These are phyloP conservation scores for Spatula versicolor DNA, from an alignment of 2,797 vertebrate genomes.

Conservation along the genomic window DNA sequence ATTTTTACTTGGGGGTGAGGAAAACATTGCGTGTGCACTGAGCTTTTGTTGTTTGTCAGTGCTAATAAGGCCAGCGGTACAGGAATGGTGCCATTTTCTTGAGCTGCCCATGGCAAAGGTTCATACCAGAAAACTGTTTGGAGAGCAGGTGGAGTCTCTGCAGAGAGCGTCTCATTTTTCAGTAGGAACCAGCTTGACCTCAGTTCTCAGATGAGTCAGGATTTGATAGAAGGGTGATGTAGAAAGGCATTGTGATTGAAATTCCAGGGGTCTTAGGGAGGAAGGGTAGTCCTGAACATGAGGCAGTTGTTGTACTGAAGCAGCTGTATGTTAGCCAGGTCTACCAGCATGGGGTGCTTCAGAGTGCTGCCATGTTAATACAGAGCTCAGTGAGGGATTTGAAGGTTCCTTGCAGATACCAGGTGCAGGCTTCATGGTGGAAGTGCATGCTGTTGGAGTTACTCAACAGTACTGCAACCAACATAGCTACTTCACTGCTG, in stretches of 20 bases:
- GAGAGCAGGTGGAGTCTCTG: conserved; percentile 18
- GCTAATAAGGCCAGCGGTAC: neutral
- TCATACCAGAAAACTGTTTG: neutral
- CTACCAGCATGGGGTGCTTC: neutral
- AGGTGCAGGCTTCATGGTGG: neutral
- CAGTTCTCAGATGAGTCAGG: neutral
- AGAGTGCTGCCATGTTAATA: neutral
- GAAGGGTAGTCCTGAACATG: rapidly evolving
- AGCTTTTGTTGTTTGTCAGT: neutral
- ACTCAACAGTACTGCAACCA: neutral
- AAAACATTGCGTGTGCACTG: neutral
- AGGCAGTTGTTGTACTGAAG: neutral
- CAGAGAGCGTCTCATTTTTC: neutral
- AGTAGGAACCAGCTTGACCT: conserved; percentile 21
- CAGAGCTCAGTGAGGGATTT: neutral
- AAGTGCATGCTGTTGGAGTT: neutral
- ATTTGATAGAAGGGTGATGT: neutral
- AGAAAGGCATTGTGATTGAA: neutral
- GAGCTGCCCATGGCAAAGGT: neutral
- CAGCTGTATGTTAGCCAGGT: neutral
- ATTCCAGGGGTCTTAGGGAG: neutral
- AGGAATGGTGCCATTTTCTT: neutral
- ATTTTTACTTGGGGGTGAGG: neutral
- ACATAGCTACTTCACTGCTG: neutral
- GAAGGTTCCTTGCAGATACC: neutral